These are phyloP conservation scores for Hipposideros armiger DNA, from an alignment of 2,113 vertebrate genomes.

Conservation along the genomic window DNA sequence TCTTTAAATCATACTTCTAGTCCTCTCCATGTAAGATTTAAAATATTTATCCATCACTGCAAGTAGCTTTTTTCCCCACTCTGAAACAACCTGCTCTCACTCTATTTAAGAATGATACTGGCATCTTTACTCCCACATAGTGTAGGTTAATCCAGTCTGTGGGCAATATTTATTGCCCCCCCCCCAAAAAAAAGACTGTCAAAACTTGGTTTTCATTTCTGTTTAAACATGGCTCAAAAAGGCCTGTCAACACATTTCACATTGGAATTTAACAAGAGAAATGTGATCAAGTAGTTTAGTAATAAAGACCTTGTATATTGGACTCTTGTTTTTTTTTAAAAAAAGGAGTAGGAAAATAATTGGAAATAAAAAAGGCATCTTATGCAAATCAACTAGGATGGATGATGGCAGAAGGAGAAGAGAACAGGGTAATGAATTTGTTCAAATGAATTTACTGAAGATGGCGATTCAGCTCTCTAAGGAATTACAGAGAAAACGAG, in stretches of 20 bases:
- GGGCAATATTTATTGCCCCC: neutral
- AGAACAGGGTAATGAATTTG: constrained; percentile 67
- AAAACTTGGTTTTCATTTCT: constrained; percentile 72
- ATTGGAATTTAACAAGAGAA: constrained; percentile 59
- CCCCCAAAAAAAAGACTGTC: constrained; percentile 52
- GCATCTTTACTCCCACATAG: constrained; percentile 14
- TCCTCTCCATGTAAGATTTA: constrained; percentile 20
- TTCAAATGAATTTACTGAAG: constrained; percentile 70
- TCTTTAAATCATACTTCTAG: neutral
- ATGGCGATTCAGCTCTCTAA: constrained; percentile 44
- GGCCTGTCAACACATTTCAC: constrained; percentile 59
- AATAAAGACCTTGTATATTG: constrained; percentile 70
- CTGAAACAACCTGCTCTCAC: neutral
- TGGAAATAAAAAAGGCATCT: constrained; percentile 54
- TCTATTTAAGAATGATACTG: neutral
- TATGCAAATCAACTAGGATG: constrained; percentile 52
- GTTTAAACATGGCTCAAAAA: constrained; percentile 44
- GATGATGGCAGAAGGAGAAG: constrained; percentile 32
- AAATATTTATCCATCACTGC: neutral
- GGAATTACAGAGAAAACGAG: constrained; percentile 34
- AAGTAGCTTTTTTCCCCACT: neutral
- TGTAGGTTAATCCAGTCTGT: neutral
- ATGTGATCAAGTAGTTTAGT: constrained; percentile 46
- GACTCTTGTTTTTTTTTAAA: constrained; percentile 28
- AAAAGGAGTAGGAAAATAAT: constrained; percentile 61